Evolutionary conservation across 2,113 vertebrate species (phyloP).

Genomic region (Trinectes maculatus): DNA sequence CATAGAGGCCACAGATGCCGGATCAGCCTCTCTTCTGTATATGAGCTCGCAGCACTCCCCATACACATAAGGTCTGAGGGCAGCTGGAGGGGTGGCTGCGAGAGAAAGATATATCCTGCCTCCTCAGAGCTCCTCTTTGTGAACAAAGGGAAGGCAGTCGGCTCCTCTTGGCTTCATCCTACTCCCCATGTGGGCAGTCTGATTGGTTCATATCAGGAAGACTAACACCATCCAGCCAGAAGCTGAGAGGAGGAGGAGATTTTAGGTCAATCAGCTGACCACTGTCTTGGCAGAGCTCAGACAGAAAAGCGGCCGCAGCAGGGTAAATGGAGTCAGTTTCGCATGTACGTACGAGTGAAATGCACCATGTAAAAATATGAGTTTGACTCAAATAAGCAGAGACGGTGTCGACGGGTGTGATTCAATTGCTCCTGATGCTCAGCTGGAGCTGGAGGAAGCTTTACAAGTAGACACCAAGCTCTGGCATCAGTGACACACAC

Average conservation of each 20-base stretch:
- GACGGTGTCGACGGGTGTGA: conserved; percentile 3
- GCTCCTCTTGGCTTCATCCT: conserved; percentile 42
- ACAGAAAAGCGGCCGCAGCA: conserved; percentile 20
- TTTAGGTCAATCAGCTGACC: conserved; percentile 47
- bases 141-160: conserved; percentile 55
- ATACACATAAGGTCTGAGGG: conserved; percentile 33
- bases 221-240: conserved; percentile 40
- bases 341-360: conserved; percentile 13
- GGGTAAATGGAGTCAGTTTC: conserved; percentile 45
- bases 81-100: conserved; percentile 33
- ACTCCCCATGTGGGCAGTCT: conserved; percentile 49
- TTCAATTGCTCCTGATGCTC: conserved; percentile 13
- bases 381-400: conserved; percentile 30
- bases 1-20: conserved; percentile 53
- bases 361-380: conserved; percentile 38
- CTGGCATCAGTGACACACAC: conserved; percentile 43
- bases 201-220: conserved; percentile 60
- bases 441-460: conserved; percentile 23
- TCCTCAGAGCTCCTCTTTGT: conserved; percentile 52
- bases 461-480: conserved; percentile 21
- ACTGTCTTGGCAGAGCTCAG: conserved; percentile 31
- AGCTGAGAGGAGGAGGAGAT: conserved; percentile 39
- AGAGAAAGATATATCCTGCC: conserved; percentile 52
- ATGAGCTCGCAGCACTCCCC: conserved; percentile 49
- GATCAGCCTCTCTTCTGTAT: conserved; percentile 55